Conservation (phyloP, 53 echinoderm and acorn worm species). For the Henricia sp. region DNA sequence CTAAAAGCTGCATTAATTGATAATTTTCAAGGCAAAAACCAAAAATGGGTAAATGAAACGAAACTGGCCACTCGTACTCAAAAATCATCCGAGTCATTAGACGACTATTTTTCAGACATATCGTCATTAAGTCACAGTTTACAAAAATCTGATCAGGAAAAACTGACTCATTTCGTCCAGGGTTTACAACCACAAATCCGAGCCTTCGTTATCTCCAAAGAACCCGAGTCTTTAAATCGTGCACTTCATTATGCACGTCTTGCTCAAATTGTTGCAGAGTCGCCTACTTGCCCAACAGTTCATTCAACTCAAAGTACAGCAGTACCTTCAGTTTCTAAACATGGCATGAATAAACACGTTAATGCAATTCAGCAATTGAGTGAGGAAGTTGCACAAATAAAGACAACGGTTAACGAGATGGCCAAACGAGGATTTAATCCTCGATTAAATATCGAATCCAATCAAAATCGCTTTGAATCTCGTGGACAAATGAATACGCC, state of each 20-base stretch:
- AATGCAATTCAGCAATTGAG: not conserved
- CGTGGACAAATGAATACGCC: conserved; percentile 7
- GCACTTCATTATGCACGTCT: conserved; percentile 22
- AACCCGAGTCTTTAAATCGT: conserved; percentile 34
- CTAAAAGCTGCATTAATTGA: conserved; percentile 30
- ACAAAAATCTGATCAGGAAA: conserved; percentile 23
- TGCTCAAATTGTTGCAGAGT: conserved; percentile 7
- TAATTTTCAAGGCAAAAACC: too few relatives aligned
- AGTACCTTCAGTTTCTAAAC: not conserved
- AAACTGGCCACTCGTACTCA: conserved; percentile 31
- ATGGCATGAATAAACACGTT: not conserved
- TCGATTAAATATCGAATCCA: not conserved
- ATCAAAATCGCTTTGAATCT: not conserved
- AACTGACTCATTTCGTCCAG: conserved; percentile 29
- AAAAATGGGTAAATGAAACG: conserved; percentile 32
- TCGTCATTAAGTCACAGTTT: conserved; percentile 26
- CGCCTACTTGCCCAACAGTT: not conserved
- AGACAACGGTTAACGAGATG: not conserved
- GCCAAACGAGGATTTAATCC: not conserved
- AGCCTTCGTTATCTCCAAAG: conserved; percentile 17
- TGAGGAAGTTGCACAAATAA: conserved; percentile 8
- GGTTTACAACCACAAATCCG: conserved; percentile 16
- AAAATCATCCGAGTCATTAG: conserved; percentile 18
- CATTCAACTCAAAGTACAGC: conserved; percentile 1
- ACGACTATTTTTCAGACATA: conserved; percentile 40